Conservation (phyloP, 1,140 invertebrate genomes). For the Trichogramma pretiosum region DNA sequence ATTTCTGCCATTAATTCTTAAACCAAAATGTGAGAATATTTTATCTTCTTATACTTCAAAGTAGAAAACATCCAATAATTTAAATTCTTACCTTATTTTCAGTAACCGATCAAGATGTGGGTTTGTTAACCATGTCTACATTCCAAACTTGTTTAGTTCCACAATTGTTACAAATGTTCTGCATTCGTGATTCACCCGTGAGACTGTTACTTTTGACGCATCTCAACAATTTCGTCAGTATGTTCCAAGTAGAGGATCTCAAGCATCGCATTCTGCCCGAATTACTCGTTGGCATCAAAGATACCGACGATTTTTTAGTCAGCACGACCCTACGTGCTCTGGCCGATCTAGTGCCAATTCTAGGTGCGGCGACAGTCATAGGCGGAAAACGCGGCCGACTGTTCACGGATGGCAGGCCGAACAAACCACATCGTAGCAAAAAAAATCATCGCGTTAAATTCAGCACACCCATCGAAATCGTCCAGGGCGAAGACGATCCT, state of each 20-base stretch:
- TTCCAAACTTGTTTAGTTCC: slow-evolving; percentile 65
- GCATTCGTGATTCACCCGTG: slow-evolving; percentile 67
- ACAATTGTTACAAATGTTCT: slow-evolving; percentile 65
- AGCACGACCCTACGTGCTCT: slow-evolving; percentile 66
- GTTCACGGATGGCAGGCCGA: slow-evolving; percentile 74
- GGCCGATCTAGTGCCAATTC: slow-evolving; percentile 70
- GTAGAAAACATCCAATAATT: no score
- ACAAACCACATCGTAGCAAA: slow-evolving; percentile 28
- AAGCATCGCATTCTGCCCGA: slow-evolving; percentile 62
- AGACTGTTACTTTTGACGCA: slow-evolving; percentile 60
- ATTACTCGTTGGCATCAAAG: slow-evolving; percentile 74
- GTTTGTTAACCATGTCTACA: slow-evolving; percentile 53
- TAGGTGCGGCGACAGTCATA: slow-evolving; percentile 71
- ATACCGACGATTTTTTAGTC: slow-evolving; percentile 71
- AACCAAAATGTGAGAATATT: slow-evolving; percentile 47
- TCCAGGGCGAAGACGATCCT: background rate
- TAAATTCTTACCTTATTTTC: no score
- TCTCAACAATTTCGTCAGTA: slow-evolving; percentile 60
- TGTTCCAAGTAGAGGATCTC: slow-evolving; percentile 62
- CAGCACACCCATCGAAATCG: background rate
- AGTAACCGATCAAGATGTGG: slow-evolving; percentile 39
- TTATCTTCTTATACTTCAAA: background rate
- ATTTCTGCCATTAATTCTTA: slow-evolving; percentile 66
- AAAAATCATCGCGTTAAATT: slow-evolving; percentile 22
- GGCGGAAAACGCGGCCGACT: slow-evolving; percentile 68